Percentiles rank a stretch among this genome's conserved stretches.
Evolutionary conservation across 1,140 invertebrate genomes (phyloP).

Genomic region (Asbolus verrucosus): DNA sequence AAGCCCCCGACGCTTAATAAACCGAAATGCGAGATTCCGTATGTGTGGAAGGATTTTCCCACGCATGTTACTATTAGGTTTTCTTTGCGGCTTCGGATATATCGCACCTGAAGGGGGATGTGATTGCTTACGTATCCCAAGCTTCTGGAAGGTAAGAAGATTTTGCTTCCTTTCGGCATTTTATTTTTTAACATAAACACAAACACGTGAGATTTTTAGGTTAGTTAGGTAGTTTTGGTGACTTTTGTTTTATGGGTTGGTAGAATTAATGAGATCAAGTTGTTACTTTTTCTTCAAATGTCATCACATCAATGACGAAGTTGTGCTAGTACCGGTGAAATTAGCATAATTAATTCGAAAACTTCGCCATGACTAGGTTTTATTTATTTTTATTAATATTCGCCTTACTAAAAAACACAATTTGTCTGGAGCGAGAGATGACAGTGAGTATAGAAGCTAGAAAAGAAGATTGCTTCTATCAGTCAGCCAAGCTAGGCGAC

Average conservation of each 20-base stretch:
- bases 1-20: conserved; percentile 85
- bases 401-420: background rate
- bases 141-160: conserved; percentile 86
- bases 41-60: conserved; percentile 92
- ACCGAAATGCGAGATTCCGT: conserved; percentile 85
- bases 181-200: conserved; percentile 42
- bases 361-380: background rate
- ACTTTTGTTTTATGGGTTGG: too few relatives aligned
- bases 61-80: conserved; percentile 91
- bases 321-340: conserved; percentile 1
- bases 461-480: conserved; percentile 77
- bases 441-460: conserved; percentile 78
- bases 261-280: too few relatives aligned
- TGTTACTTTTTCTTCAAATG: too few relatives aligned
- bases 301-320: too few relatives aligned
- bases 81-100: conserved; percentile 87
- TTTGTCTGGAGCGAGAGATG: conserved; percentile 71
- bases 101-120: conserved; percentile 86
- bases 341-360: background rate
- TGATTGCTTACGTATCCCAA: conserved; percentile 95
- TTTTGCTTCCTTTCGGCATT: conserved; percentile 71
- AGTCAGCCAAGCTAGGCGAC: conserved; percentile 71
- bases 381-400: conserved; percentile 19
- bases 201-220: conserved; percentile 3
- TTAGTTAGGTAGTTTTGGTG: too few relatives aligned